These are phyloP conservation scores for Epinephelus cyanopodus DNA, from an alignment of 2,113 vertebrate genomes.

Conservation along the genomic window DNA sequence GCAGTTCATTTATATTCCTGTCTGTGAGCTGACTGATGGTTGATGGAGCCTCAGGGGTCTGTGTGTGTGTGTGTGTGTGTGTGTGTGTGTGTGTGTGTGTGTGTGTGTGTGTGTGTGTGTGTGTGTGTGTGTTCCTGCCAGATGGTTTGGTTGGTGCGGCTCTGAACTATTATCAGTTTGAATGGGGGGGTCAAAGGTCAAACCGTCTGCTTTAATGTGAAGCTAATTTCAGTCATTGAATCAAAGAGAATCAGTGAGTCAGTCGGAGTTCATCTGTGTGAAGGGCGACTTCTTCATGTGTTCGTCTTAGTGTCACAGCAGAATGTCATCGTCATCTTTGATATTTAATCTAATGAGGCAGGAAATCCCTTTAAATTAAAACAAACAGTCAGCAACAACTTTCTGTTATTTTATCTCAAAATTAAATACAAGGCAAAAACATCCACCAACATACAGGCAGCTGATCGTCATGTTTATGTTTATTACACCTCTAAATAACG, in stretches of 20 bases:
- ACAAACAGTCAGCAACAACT: too few species aligned
- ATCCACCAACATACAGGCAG: too few species aligned
- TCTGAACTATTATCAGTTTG: conserved; percentile 33
- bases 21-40: conserved; percentile 57
- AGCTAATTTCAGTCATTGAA: conserved; percentile 55
- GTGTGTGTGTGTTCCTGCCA: conserved; percentile 17
- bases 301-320: too few species aligned
- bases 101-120: neutral
- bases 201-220: conserved; percentile 39
- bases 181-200: conserved; percentile 59
- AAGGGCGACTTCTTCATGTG: neutral
- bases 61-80: neutral
- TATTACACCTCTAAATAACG: too few species aligned
- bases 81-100: conserved; percentile 2
- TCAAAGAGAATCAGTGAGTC: neutral
- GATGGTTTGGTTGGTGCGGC: conserved; percentile 49
- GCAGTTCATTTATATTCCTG: conserved; percentile 71
- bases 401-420: too few species aligned
- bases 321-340: too few species aligned
- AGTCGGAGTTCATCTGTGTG: neutral
- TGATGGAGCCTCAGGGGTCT: conserved; percentile 22
- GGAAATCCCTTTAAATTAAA: too few species aligned
- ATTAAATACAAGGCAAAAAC: too few species aligned
- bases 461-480: too few species aligned
- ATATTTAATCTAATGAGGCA: too few species aligned